These are phyloP conservation scores for Xiphophorus maculatus DNA, from an alignment of 2,113 vertebrate genomes.

Conservation along the genomic window DNA sequence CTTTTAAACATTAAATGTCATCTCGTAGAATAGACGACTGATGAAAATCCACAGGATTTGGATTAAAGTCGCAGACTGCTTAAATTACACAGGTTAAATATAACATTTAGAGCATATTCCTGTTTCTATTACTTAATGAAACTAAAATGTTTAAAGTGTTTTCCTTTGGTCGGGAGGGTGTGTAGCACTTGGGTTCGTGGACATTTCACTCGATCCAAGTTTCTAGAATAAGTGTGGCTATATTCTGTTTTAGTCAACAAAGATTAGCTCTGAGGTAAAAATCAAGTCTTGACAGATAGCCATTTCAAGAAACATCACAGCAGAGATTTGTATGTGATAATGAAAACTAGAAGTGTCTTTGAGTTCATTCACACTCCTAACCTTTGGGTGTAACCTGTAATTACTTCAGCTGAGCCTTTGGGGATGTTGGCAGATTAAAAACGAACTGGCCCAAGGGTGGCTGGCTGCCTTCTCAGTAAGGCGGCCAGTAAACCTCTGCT, in stretches of 20 bases:
- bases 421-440: slow-evolving; percentile 62
- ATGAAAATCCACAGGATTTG: no score
- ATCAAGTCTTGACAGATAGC: slow-evolving; percentile 33
- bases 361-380: slow-evolving; percentile 44
- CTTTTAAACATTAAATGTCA: no score
- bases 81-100: not conserved
- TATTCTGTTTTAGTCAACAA: slow-evolving; percentile 37
- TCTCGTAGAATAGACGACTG: no score
- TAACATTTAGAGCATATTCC: not conserved
- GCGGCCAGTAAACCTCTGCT: slow-evolving; percentile 23
- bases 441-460: slow-evolving; percentile 35
- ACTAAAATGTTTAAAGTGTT: slow-evolving; percentile 1
- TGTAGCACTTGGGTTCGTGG: not conserved
- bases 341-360: slow-evolving; percentile 51
- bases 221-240: slow-evolving; percentile 9
- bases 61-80: no score
- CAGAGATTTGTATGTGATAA: slow-evolving; percentile 56
- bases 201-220: slow-evolving; percentile 15
- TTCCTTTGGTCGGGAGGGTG: slow-evolving; percentile 13
- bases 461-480: slow-evolving; percentile 20
- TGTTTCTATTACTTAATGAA: not conserved
- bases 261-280: slow-evolving; percentile 47
- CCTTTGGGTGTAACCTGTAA: slow-evolving; percentile 68
- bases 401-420: slow-evolving; percentile 52
- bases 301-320: slow-evolving; percentile 38